Percentiles rank a stretch among this genome's conserved stretches.
Conservation (phyloP, 2,797 vertebrate species). For the Naso thynnoides region DNA sequence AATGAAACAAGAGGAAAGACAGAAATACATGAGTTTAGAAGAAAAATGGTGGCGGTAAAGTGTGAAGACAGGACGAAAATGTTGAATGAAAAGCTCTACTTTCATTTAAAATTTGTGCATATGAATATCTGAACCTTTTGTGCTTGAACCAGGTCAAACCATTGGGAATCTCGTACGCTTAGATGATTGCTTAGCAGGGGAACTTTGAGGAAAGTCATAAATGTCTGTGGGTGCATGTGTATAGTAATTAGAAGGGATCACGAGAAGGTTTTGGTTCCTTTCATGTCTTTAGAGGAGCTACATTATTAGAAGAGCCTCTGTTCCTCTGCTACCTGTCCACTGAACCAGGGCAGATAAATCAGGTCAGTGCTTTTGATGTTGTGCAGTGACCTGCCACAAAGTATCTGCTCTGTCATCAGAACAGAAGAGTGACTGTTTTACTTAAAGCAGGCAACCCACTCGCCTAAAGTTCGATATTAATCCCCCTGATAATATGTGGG, state of each 20-base stretch:
- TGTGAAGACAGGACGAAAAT: slow-evolving; percentile 6
- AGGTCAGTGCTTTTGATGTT: slow-evolving; percentile 71
- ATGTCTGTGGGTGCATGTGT: slow-evolving; percentile 22
- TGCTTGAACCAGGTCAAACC: background rate
- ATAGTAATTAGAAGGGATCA: slow-evolving; percentile 33
- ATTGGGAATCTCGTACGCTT: slow-evolving; percentile 6
- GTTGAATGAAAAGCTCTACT: slow-evolving; percentile 6
- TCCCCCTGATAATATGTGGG: slow-evolving; percentile 35
- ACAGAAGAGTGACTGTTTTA: slow-evolving; percentile 70
- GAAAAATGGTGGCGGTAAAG: background rate
- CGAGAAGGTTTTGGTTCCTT: slow-evolving; percentile 43
- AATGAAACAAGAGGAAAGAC: background rate
- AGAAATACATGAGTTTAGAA: background rate
- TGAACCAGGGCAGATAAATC: slow-evolving; percentile 66
- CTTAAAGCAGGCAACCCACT: slow-evolving; percentile 27
- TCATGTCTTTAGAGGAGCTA: slow-evolving; percentile 55
- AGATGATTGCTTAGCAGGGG: background rate
- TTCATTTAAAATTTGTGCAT: no score
- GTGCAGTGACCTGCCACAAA: slow-evolving; percentile 62
- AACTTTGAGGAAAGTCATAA: slow-evolving; percentile 12
- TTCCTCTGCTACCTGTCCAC: slow-evolving; percentile 60
- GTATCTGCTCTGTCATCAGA: slow-evolving; percentile 57
- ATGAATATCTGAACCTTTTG: background rate
- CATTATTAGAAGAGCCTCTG: slow-evolving; percentile 55
- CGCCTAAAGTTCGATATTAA: slow-evolving; percentile 56